Percentiles rank a stretch among this genome's conserved stretches.
Conservation (phyloP, 2,888 invertebrate genomes). For the Cataglyphis cursor region DNA sequence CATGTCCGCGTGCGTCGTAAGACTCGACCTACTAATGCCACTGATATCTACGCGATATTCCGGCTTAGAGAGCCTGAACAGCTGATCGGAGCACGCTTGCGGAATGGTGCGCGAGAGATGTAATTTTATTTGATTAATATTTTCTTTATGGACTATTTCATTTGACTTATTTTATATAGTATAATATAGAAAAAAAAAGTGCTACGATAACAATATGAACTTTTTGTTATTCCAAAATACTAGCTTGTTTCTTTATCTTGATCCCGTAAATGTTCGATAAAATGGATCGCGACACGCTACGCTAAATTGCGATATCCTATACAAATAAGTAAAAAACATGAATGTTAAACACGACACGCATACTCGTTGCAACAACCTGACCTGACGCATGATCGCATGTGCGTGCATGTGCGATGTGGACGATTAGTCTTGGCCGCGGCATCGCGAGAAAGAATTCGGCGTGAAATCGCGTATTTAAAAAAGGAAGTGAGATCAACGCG, state of each 20-base stretch:
- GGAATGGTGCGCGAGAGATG: background rate
- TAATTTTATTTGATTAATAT: background rate
- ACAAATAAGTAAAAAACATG: background rate
- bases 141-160: background rate
- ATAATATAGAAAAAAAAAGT: background rate
- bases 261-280: background rate
- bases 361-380: background rate
- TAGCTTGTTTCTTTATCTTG: background rate
- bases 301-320: background rate
- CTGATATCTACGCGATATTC: background rate
- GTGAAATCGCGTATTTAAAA: conserved; percentile 74
- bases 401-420: conserved; percentile 8
- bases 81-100: background rate
- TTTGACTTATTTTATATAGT: background rate
- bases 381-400: background rate
- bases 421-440: conserved; percentile 22
- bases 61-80: background rate
- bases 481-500: conserved; percentile 65
- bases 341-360: conserved; percentile 13
- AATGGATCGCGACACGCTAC: background rate
- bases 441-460: conserved; percentile 72
- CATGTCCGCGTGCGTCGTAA: conserved; percentile 12
- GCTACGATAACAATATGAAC: background rate
- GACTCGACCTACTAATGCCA: background rate
- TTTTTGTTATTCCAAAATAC: background rate